A percentile compares a stretch with the other conserved stretches of the same genome.
Evolutionary conservation across 2,113 vertebrate species (phyloP).

Genomic region (Strigops habroptila): DNA sequence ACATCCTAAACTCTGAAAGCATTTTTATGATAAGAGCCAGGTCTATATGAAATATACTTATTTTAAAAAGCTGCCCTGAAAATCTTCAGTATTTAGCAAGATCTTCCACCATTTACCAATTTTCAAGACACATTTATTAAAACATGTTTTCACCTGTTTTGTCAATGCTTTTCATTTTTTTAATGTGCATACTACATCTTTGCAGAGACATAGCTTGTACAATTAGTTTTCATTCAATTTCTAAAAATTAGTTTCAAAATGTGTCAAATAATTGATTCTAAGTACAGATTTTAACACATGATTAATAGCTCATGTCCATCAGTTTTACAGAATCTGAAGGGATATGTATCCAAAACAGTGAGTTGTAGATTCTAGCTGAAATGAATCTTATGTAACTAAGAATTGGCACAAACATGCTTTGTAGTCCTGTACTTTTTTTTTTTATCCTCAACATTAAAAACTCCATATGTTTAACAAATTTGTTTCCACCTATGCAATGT

Average conservation of each 20-base stretch:
- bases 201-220: neutral
- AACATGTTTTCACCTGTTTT: slow-evolving; percentile 1
- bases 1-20: neutral
- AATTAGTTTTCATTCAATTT: neutral
- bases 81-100: slow-evolving; percentile 8
- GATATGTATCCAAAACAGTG: neutral
- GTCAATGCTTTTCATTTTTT: neutral
- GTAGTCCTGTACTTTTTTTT: neutral
- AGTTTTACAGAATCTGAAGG: neutral
- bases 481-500: slow-evolving; percentile 21
- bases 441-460: neutral
- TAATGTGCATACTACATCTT: neutral
- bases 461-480: slow-evolving; percentile 43
- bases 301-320: neutral
- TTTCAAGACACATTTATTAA: neutral
- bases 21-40: neutral
- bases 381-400: neutral
- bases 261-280: neutral
- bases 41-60: neutral
- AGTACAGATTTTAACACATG: neutral
- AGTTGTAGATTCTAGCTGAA: neutral
- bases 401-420: slow-evolving; percentile 1
- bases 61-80: neutral
- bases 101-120: neutral
- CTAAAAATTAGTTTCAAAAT: neutral